Percentiles rank a stretch among this genome's conserved stretches.
Evolutionary conservation across 2,797 vertebrate genomes (phyloP).

Genomic region (Danio tinwini): DNA sequence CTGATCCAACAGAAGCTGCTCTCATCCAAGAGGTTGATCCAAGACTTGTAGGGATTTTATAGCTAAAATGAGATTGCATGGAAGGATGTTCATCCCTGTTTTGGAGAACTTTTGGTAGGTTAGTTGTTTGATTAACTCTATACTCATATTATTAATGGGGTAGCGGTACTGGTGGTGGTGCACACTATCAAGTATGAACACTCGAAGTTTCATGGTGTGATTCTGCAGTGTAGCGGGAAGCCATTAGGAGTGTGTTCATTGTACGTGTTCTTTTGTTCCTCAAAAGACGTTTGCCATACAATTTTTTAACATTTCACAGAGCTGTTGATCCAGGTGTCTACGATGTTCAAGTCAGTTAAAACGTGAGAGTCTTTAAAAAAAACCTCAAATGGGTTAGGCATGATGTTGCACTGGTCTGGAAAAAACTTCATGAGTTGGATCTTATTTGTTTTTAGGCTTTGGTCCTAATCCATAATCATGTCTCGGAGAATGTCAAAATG

Average conservation of each 20-base stretch:
- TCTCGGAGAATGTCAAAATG: constrained; percentile 61
- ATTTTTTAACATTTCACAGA: constrained; percentile 64
- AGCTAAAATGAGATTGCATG: constrained; percentile 66
- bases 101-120: constrained; percentile 69
- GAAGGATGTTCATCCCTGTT: constrained; percentile 73
- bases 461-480: constrained; percentile 67
- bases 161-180: constrained; percentile 71
- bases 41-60: constrained; percentile 66
- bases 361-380: constrained; percentile 60
- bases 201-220: constrained; percentile 53
- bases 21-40: constrained; percentile 69
- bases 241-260: constrained; percentile 71
- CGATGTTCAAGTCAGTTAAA: constrained; percentile 64
- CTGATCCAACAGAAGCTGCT: constrained; percentile 69
- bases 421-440: constrained; percentile 62
- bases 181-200: constrained; percentile 64
- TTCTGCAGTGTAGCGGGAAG: constrained; percentile 64
- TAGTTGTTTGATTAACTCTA: constrained; percentile 56
- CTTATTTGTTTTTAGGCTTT: constrained; percentile 47
- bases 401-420: constrained; percentile 61
- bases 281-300: constrained; percentile 61
- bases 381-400: constrained; percentile 59
- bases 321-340: constrained; percentile 68
- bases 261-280: constrained; percentile 70
- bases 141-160: constrained; percentile 65